Conservation (phyloP, 2,888 invertebrate genomes). For the Mayetiola destructor region DNA sequence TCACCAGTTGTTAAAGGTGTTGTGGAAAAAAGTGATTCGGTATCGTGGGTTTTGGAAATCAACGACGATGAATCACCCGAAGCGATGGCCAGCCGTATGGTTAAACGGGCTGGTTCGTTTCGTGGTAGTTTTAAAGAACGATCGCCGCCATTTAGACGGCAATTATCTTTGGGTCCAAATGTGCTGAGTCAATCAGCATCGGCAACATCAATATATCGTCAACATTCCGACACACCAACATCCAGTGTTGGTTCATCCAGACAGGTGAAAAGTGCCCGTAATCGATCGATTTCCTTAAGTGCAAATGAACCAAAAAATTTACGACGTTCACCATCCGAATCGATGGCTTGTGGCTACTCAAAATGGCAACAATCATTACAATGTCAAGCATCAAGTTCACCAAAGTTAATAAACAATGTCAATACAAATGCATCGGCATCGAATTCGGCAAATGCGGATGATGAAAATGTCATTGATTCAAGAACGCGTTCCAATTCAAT, state of each 20-base stretch:
- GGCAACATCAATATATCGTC: constrained; percentile 35
- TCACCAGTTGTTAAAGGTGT: constrained; percentile 69
- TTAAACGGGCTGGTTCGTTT: constrained; percentile 51
- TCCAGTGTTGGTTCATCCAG: constrained; percentile 27
- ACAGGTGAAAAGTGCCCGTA: constrained; percentile 24
- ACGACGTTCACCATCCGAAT: constrained; percentile 19
- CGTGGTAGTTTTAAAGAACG: constrained; percentile 33
- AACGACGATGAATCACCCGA: constrained; percentile 55
- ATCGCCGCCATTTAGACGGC: constrained; percentile 34
- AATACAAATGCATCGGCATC: not conserved
- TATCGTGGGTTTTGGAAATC: constrained; percentile 74
- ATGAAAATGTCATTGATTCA: not conserved
- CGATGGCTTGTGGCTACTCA: constrained; percentile 23
- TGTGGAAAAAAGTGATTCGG: constrained; percentile 72
- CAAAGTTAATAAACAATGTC: not conserved
- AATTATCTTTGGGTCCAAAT: constrained; percentile 26
- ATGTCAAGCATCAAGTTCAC: constrained; percentile 7
- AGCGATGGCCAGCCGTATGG: constrained; percentile 53
- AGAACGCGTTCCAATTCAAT: not conserved
- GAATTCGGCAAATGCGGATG: not conserved
- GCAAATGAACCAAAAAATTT: constrained; percentile 17
- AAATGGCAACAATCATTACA: constrained; percentile 21
- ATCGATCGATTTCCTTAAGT: constrained; percentile 36
- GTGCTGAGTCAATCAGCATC: constrained; percentile 38
- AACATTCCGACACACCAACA: constrained; percentile 23